A percentile compares a stretch with the other conserved stretches of the same genome.
These are phyloP conservation scores for Uropetala carovei DNA, from an alignment of 2,888 invertebrate genomes.

Conservation along the genomic window DNA sequence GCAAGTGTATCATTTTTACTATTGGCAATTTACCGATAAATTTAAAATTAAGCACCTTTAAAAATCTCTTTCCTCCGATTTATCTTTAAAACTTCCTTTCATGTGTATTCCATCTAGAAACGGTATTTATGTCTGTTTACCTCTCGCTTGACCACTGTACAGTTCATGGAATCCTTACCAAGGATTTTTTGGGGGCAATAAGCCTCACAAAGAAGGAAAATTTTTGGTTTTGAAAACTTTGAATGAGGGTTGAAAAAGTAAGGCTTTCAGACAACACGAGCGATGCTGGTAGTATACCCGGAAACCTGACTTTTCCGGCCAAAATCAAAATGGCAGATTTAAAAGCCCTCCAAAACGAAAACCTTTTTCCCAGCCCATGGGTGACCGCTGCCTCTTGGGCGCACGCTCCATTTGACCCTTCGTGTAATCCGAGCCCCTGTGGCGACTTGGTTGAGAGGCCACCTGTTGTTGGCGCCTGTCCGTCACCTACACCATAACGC, in stretches of 20 bases:
- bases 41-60: too few relatives aligned
- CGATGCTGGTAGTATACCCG: too few relatives aligned
- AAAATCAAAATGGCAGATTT: neutral
- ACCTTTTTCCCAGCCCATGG: neutral
- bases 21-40: too few relatives aligned
- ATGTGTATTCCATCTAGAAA: too few relatives aligned
- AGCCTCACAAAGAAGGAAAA: too few relatives aligned
- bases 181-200: too few relatives aligned
- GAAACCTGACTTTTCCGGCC: neutral
- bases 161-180: too few relatives aligned
- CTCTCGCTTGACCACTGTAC: too few relatives aligned
- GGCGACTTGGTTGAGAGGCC: conserved; percentile 28
- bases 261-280: neutral
- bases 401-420: conserved; percentile 38
- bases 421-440: neutral
- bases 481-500: neutral
- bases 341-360: neutral
- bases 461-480: conserved; percentile 41
- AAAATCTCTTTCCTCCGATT: too few relatives aligned
- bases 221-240: neutral
- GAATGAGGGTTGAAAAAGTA: neutral
- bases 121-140: too few relatives aligned
- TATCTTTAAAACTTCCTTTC: too few relatives aligned
- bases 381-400: neutral
- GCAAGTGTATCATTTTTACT: too few relatives aligned